These are phyloP conservation scores for Hestina assimilis DNA, from an alignment of 1,140 invertebrate genomes.

Conservation along the genomic window DNA sequence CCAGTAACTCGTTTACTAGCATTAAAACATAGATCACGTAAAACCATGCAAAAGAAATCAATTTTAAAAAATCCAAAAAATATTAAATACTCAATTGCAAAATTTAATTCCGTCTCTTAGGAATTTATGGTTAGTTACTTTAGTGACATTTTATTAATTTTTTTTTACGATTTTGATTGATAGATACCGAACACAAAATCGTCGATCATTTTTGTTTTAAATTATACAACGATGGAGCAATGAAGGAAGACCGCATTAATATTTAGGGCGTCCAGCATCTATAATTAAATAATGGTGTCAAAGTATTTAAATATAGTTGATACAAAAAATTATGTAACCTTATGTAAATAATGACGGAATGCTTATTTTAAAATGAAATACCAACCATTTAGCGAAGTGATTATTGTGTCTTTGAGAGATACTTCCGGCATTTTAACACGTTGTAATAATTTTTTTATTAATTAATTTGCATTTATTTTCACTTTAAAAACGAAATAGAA, in stretches of 20 bases:
- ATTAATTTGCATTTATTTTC: conserved; percentile 29
- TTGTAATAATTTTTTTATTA: conserved; percentile 37
- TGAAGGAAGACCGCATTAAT: conserved; percentile 30
- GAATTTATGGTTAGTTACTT: too few species aligned
- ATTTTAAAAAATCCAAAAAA: too few species aligned
- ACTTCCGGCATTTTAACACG: conserved; percentile 55
- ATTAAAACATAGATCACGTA: too few species aligned
- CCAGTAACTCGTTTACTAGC: too few species aligned
- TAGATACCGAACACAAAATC: conserved; percentile 44
- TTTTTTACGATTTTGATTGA: too few species aligned
- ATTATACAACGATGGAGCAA: conserved; percentile 28
- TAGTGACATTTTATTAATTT: too few species aligned
- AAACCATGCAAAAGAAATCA: too few species aligned
- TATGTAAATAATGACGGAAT: conserved; percentile 29
- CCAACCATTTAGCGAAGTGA: conserved; percentile 65
- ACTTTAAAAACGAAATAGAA: conserved; percentile 46
- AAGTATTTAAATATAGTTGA: conserved; percentile 49
- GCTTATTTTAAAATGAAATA: conserved; percentile 15
- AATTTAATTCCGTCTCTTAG: too few species aligned
- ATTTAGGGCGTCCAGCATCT: conserved; percentile 52
- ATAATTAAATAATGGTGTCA: conserved; percentile 68
- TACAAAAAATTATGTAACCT: conserved; percentile 68
- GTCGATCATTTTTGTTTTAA: conserved; percentile 27
- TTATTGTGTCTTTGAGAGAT: conserved; percentile 54
- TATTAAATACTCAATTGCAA: too few species aligned